Evolutionary conservation across 2,888 invertebrate species (phyloP), one percentile per base, ranked within the genome.

Genomic region (Copidosoma aretas): DNA sequence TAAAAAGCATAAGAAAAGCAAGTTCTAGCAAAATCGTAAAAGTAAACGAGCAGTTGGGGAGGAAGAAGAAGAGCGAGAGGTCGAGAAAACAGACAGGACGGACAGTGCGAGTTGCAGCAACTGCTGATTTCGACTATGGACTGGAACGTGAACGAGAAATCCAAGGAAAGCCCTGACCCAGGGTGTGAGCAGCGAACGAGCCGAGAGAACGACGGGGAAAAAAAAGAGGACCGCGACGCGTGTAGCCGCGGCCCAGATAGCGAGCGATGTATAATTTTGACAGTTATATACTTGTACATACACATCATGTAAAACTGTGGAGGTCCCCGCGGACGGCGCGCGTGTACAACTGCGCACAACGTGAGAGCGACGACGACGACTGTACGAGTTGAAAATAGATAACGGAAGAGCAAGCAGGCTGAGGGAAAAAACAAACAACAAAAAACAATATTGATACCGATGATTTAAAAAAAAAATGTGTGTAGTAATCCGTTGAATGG

Each of bases 221-320:
- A n/a, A 19, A n/a, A 57, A 57, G 52, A 69, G 65, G 49, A 67
- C 68, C n/a, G n/a, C n/a, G n/a, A n/a, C n/a, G n/a, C n/a, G n/a
- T n/a, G n/a, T n/a, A n/a, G n/a, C n/a, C n/a, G n/a, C n/a, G n/a
- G n/a, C n/a, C 67, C 72, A 75, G 65, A 64, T 54, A 56, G 32
- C 49, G n/a, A 21, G 54, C 14, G 56, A 46, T 24, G 53, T n/a
- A 60, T 66, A 57, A 60, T 68, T 74, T 74, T 73, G 71, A 74
- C 72, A 74, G 80, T 79, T 79, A 78, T 60, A 46, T 1, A 51
- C 41, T 82, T 83, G 83, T 83, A 83, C 79, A 83, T 83, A 83
- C 80, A 64, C 66, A 59, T 58, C 24, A 54, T 80, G 79, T 80
- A 32, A 32, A 32, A 32, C 32, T 32, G 32, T 32, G 32, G 32